A percentile compares a stretch with the other conserved stretches of the same genome.
Conservation (phyloP, 2,113 vertebrate species). For the Tetraodon nigroviridis region DNA sequence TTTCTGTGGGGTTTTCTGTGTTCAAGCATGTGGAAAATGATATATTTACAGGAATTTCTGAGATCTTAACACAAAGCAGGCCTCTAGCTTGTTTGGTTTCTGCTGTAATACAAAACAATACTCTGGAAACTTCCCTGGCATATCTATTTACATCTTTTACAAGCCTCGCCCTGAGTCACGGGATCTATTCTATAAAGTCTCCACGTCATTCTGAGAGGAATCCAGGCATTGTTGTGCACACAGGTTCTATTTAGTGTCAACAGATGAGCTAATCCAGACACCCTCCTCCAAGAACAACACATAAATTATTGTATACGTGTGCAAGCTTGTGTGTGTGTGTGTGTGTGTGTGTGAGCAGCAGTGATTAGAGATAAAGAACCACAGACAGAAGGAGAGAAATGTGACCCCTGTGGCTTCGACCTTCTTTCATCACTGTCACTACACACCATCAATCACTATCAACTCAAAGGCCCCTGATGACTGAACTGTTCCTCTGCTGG, state of each 20-base stretch:
- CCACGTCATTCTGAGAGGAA: slow-evolving; percentile 7
- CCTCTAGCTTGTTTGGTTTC: background rate
- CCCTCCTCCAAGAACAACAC: background rate
- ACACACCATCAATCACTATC: slow-evolving; percentile 53
- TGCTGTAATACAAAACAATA: background rate
- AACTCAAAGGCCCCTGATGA: slow-evolving; percentile 35
- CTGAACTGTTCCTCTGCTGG: slow-evolving; percentile 32
- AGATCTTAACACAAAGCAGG: slow-evolving; percentile 20
- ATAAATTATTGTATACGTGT: background rate
- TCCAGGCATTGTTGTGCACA: background rate
- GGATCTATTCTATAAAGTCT: slow-evolving; percentile 6
- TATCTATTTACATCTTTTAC: slow-evolving; percentile 7
- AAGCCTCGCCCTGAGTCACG: background rate
- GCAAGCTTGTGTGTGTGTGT: background rate
- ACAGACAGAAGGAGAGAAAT: slow-evolving; percentile 35
- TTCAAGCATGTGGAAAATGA: slow-evolving; percentile 22
- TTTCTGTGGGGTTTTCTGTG: slow-evolving; percentile 13
- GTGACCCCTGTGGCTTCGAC: slow-evolving; percentile 45
- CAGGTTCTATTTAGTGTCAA: slow-evolving; percentile 15
- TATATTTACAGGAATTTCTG: slow-evolving; percentile 26
- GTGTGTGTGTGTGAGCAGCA: background rate
- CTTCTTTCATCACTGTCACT: slow-evolving; percentile 52
- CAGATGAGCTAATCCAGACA: slow-evolving; percentile 7
- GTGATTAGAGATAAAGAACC: slow-evolving; percentile 46
- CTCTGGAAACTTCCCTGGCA: background rate